Evolutionary conservation across 2,113 vertebrate species (phyloP), one percentile per base, ranked within the genome.

Genomic region (Muscicapa adusta): DNA sequence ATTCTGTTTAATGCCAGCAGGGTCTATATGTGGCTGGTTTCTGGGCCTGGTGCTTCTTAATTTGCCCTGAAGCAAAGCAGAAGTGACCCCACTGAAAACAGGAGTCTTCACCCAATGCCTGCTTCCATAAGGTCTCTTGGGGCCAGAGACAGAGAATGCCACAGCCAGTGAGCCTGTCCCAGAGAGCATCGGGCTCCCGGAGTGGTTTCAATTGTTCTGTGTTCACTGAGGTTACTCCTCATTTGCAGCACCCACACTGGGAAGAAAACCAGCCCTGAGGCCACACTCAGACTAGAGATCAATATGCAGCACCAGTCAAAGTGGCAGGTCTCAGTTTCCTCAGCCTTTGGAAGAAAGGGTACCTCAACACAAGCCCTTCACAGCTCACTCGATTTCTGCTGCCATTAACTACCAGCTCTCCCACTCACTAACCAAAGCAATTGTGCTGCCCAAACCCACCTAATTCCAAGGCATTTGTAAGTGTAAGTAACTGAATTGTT

Each of bases 401-500:
- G 9, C 17, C 3, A 4, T 43, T 88, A 48, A 38, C 57, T 86
- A 58, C 38, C 74, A 65, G 29, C 72, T 50, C 11, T 36, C 31
- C 48, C 76, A 57, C 47, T 77, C 57, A 68, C 72, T 93, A 89
- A 71, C 57, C 85, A 94, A 68, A 91, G 33, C 34, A 80, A 31
- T 65, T 78, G 45, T 76, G 31, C 66, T 95, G 84, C 81, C 83
- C 85, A 4, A 78, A 80, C 38, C 79, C 94, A 85, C 72, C 84
- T 79, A 76, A 70, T 36, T 73, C 67, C 68, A 95, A 82, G 61
- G 61, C 81, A 79, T 77, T 94, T 95, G 50, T 86, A 94, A 97
- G 62, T 0, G 2, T 85, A 93, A 97, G 93, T 93, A 85, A 83
- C 29, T 5, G 5, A 82, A 84, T 31, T 90, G 61, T 93, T 94